Evolutionary conservation across 2,888 invertebrate genomes (phyloP).

Genomic region (Mesoligia furuncula): DNA sequence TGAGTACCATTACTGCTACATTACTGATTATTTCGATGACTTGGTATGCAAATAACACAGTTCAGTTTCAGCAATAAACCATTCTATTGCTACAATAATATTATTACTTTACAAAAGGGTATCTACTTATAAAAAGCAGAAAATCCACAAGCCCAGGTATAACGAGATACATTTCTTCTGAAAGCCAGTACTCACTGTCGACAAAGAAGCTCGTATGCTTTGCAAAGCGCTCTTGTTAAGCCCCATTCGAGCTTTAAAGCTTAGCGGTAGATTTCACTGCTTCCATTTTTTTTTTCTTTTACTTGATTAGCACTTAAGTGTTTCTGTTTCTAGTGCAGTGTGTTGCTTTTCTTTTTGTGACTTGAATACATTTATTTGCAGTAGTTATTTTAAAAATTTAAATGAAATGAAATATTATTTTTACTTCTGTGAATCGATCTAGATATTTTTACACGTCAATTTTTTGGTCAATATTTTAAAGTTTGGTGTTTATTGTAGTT

Average conservation of each 20-base stretch:
- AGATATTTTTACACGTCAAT: background rate
- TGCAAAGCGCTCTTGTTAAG: constrained; percentile 56
- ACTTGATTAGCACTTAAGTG: constrained; percentile 47
- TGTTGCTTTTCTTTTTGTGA: constrained; percentile 7
- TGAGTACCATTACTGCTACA: background rate
- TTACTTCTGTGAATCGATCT: background rate
- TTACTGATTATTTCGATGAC: background rate
- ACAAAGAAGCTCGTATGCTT: constrained; percentile 61
- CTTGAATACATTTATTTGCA: background rate
- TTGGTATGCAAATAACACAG: background rate
- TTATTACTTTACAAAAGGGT: background rate
- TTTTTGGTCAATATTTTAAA: background rate
- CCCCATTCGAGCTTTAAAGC: constrained; percentile 38
- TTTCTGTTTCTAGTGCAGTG: constrained; percentile 34
- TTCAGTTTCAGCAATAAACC: background rate
- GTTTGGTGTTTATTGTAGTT: background rate
- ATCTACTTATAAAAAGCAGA: background rate
- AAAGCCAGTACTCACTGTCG: constrained; percentile 50
- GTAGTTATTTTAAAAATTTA: background rate
- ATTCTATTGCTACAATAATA: background rate
- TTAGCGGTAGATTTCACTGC: constrained; percentile 48
- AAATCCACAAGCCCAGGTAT: constrained; percentile 42
- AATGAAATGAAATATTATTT: background rate
- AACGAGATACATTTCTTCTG: constrained; percentile 51
- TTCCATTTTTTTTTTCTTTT: constrained; percentile 42